phyloP scores from a whole-genome alignment of 2,888 invertebrate species.

The Heliconius ethilla region DNA sequence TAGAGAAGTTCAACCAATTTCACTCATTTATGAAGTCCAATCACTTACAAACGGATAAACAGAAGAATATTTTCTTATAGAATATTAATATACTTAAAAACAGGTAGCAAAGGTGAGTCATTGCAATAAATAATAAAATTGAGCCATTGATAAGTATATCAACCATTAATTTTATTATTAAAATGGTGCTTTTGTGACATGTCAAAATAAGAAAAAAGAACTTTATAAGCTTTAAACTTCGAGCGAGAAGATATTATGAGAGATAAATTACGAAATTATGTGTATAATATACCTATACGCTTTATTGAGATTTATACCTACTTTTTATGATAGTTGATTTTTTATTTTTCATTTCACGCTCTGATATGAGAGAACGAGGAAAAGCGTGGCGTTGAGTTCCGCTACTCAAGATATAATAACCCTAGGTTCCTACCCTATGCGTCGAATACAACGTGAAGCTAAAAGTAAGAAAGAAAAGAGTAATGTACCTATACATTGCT shows the following conservation, averaged over 20 bases:
- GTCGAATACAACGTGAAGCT: no score
- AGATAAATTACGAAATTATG: constrained; percentile 19
- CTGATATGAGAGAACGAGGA: no score
- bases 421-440: no score
- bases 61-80: constrained; percentile 2
- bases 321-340: not conserved
- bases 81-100: constrained; percentile 12
- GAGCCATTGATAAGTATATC: constrained; percentile 28
- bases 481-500: no score
- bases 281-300: not conserved
- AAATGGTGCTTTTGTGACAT: constrained; percentile 26
- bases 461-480: no score
- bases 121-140: constrained; percentile 26
- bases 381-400: no score
- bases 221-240: constrained; percentile 15
- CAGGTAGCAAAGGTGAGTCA: constrained; percentile 22
- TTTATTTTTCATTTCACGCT: not conserved
- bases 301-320: not conserved
- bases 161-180: constrained; percentile 30
- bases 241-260: constrained; percentile 11
- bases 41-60: not conserved
- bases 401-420: no score
- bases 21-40: no score
- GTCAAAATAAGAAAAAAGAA: constrained; percentile 8
- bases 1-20: no score